Percentiles rank a stretch among this genome's conserved stretches.
Evolutionary conservation across 2,888 invertebrate genomes (phyloP).

Genomic region (Orchesella flavescens): DNA sequence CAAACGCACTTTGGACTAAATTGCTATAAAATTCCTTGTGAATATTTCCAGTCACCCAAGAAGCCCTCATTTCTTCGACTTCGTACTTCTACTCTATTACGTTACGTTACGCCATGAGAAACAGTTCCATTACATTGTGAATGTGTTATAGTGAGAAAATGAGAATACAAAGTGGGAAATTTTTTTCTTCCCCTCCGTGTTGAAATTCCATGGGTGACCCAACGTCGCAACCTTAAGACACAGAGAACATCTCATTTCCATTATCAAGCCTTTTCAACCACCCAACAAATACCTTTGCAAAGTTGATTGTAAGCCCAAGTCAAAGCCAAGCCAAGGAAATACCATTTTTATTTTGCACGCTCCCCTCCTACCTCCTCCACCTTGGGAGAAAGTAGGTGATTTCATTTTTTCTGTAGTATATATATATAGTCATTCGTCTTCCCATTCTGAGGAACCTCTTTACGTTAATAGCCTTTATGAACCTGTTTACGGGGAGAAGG

Average conservation of each 20-base stretch:
- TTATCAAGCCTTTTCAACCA: conserved; percentile 27
- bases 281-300: neutral
- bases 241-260: conserved; percentile 50
- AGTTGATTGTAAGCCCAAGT: conserved; percentile 10
- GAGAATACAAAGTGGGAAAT: no score
- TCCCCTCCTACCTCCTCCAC: no score
- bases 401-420: no score
- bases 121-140: neutral
- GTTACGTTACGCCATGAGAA: no score
- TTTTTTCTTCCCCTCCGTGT: neutral
- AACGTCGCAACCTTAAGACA: neutral
- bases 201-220: conserved; percentile 30
- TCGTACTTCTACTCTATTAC: no score
- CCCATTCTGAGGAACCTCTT: conserved; percentile 6
- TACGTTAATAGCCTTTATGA: conserved; percentile 25
- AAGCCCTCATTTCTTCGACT: no score
- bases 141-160: neutral
- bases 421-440: neutral
- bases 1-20: conserved; percentile 14
- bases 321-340: conserved; percentile 6
- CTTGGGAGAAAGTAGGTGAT: no score
- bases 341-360: neutral
- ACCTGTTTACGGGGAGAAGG: conserved; percentile 24
- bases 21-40: neutral
- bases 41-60: neutral